phyloP scores from a whole-genome alignment of 2,888 invertebrate species.

The Erynnis tages region DNA sequence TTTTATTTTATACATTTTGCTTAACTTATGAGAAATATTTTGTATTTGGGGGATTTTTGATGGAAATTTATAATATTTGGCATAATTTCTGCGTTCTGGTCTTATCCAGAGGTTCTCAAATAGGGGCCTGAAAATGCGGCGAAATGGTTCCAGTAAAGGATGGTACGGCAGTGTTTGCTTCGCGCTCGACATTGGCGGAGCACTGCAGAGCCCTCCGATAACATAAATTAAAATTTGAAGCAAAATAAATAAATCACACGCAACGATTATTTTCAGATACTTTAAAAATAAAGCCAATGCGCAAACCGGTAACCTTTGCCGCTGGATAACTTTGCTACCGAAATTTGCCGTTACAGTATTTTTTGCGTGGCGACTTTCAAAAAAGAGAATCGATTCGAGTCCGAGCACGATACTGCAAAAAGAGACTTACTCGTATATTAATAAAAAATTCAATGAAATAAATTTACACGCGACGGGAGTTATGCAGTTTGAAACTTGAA shows the following conservation, averaged over 20 bases:
- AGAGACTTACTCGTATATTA: slow-evolving; percentile 15
- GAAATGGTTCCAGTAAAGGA: no score
- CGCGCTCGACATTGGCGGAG: no score
- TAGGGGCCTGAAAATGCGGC: no score
- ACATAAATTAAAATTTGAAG: neutral
- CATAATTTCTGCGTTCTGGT: no score
- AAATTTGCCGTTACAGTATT: slow-evolving; percentile 24
- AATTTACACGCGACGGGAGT: slow-evolving; percentile 22
- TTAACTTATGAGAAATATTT: no score
- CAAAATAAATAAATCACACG: neutral
- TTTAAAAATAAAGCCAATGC: slow-evolving; percentile 1
- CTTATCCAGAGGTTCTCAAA: no score
- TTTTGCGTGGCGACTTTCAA: slow-evolving; percentile 19
- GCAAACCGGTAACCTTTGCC: slow-evolving; percentile 17
- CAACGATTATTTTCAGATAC: neutral
- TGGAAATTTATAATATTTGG: no score
- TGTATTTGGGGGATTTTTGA: no score
- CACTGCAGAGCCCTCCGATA: no score
- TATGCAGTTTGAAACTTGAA: slow-evolving; percentile 6
- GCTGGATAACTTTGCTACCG: slow-evolving; percentile 16
- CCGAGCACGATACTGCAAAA: slow-evolving; percentile 22
- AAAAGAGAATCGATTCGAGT: slow-evolving; percentile 19
- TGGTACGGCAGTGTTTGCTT: no score
- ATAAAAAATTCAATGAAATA: slow-evolving; percentile 25
- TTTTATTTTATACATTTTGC: no score